phyloP scores from a whole-genome alignment of 2,113 vertebrate species.

The Psilopsiagon aurifrons region DNA sequence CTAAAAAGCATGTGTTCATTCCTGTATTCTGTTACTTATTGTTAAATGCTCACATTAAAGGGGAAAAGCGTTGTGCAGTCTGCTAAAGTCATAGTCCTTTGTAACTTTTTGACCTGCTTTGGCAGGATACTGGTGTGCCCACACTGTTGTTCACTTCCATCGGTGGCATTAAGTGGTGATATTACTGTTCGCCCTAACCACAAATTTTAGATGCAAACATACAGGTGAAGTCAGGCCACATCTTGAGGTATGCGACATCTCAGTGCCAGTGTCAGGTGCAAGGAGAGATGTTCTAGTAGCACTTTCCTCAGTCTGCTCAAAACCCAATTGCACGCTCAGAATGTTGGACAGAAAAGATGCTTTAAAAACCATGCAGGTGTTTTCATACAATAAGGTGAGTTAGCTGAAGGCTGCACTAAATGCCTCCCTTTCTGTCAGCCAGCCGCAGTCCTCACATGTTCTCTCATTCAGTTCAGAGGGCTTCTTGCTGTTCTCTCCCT shows the following conservation, averaged over 20 bases:
- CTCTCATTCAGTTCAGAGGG: not conserved
- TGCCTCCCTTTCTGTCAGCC: not conserved
- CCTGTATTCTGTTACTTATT: not conserved
- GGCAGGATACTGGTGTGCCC: not conserved
- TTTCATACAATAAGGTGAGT: not conserved
- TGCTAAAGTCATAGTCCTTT: not conserved
- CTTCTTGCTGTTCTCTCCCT: not conserved
- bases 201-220: not conserved
- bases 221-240: not conserved
- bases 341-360: not conserved
- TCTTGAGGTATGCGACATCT: not conserved
- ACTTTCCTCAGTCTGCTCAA: not conserved
- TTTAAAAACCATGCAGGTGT: not conserved
- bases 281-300: not conserved
- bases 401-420: not conserved
- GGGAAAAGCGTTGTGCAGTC: not conserved
- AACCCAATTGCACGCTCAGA: not conserved
- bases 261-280: not conserved
- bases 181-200: not conserved
- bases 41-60: not conserved
- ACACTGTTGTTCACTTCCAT: not conserved
- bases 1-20: not conserved
- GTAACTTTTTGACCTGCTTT: not conserved
- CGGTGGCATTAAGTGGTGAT: not conserved
- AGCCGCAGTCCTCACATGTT: not conserved